Percentiles rank a stretch among this genome's conserved stretches.
phyloP scores from a whole-genome alignment of 2,888 invertebrate genomes.

The Hoplodrina blanda region DNA sequence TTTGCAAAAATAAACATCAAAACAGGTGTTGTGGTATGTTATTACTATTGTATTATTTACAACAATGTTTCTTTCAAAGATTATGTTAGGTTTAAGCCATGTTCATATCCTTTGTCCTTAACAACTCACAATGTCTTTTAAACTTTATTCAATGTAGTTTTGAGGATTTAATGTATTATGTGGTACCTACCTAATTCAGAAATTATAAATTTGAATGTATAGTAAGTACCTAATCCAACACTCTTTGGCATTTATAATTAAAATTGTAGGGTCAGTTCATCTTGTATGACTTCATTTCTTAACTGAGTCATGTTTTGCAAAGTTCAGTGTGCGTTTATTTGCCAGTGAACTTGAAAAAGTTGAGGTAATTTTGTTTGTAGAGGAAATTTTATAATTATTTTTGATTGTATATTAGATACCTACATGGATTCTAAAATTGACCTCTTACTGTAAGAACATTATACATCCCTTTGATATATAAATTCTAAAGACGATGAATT shows the following conservation, averaged over 20 bases:
- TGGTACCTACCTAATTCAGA: neutral
- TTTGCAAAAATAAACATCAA: constrained; percentile 1
- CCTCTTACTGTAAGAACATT: too few relatives aligned
- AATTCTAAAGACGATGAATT: too few relatives aligned
- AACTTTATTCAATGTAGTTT: neutral
- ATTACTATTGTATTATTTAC: neutral
- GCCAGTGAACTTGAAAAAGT: constrained; percentile 14
- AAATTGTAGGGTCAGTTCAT: constrained; percentile 8
- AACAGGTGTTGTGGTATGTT: constrained; percentile 17
- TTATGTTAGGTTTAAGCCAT: neutral
- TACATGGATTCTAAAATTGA: too few relatives aligned
- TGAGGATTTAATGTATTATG: neutral
- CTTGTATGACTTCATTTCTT: constrained; percentile 12
- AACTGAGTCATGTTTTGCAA: constrained; percentile 29
- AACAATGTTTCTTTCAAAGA: constrained; percentile 5
- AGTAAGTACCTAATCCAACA: neutral
- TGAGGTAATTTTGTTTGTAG: too few relatives aligned
- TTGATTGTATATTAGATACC: too few relatives aligned
- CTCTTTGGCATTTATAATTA: neutral
- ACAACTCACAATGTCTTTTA: too few relatives aligned
- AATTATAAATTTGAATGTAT: neutral
- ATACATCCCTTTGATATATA: too few relatives aligned
- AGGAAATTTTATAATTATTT: too few relatives aligned
- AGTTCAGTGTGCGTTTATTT: constrained; percentile 5
- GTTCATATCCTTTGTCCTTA: neutral